phyloP scores from a whole-genome alignment of 35 echinoderm and acorn worm species.

The Apostichopus californicus region DNA sequence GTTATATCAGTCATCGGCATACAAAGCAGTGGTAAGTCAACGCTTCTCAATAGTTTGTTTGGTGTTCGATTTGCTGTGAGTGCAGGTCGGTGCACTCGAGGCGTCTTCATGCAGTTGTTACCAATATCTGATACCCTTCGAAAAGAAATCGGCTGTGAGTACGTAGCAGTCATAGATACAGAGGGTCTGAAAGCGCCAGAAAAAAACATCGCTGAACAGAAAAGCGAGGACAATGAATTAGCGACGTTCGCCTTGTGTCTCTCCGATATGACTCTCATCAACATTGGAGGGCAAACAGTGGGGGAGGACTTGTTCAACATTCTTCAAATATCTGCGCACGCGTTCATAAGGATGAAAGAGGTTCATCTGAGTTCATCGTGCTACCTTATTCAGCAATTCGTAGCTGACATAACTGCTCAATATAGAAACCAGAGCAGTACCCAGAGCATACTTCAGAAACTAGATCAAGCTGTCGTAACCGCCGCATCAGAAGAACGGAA shows the following conservation, averaged over 20 bases:
- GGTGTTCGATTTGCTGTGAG: too few relatives aligned
- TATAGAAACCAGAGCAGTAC: not conserved
- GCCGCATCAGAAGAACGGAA: constrained; percentile 54
- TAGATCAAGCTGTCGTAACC: constrained; percentile 2
- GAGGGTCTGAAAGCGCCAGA: constrained; percentile 47
- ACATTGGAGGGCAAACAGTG: too few relatives aligned
- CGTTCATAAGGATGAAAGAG: constrained; percentile 21
- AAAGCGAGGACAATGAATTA: constrained; percentile 33
- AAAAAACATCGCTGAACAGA: not conserved
- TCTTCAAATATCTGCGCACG: constrained; percentile 23
- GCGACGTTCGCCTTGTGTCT: not conserved
- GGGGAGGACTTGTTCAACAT: constrained; percentile 26
- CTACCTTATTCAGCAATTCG: not conserved
- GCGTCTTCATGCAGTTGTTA: not conserved
- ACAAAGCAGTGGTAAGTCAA: constrained; percentile 66
- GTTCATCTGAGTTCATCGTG: not conserved
- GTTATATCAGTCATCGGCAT: constrained; percentile 59
- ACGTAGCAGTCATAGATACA: constrained; percentile 28
- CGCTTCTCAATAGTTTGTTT: not conserved
- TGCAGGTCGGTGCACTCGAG: too few relatives aligned
- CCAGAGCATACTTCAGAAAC: too few relatives aligned
- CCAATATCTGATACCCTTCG: not conserved
- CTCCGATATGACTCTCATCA: not conserved
- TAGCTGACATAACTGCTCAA: constrained; percentile 29
- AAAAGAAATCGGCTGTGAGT: not conserved